phyloP scores from a whole-genome alignment of 2,888 invertebrate genomes.

The Sarcophaga carnaria region DNA sequence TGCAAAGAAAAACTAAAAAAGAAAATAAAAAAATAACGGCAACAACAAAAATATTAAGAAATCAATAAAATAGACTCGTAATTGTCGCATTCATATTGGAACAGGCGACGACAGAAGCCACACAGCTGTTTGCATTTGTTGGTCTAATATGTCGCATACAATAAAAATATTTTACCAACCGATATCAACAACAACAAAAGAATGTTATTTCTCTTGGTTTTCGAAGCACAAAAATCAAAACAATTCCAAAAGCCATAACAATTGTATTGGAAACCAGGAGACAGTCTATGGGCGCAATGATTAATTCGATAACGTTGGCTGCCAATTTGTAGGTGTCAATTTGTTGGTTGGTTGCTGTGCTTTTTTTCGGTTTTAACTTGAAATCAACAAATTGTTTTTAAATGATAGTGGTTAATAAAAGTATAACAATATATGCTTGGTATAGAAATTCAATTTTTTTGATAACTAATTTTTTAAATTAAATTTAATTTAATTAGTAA shows the following conservation, averaged over 20 bases:
- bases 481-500: too few species aligned
- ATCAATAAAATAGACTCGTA: constrained; percentile 1
- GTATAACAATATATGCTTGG: too few species aligned
- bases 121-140: constrained; percentile 33
- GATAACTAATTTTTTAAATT: too few species aligned
- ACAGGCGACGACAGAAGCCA: constrained; percentile 36
- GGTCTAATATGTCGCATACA: constrained; percentile 25
- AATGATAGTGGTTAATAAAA: neutral
- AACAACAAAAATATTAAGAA: neutral
- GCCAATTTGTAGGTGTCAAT: constrained; percentile 42
- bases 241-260: constrained; percentile 11
- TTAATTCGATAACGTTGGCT: constrained; percentile 23
- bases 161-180: neutral
- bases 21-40: neutral
- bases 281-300: constrained; percentile 12
- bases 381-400: constrained; percentile 3
- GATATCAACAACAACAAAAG: neutral
- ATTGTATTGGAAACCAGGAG: constrained; percentile 21
- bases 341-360: neutral
- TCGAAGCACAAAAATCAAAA: constrained; percentile 1
- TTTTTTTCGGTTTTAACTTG: neutral
- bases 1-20: neutral
- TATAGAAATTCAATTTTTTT: too few species aligned
- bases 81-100: neutral
- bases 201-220: neutral